These are phyloP conservation scores for Dryas iulia DNA, from an alignment of 1,140 invertebrate genomes.

Conservation along the genomic window DNA sequence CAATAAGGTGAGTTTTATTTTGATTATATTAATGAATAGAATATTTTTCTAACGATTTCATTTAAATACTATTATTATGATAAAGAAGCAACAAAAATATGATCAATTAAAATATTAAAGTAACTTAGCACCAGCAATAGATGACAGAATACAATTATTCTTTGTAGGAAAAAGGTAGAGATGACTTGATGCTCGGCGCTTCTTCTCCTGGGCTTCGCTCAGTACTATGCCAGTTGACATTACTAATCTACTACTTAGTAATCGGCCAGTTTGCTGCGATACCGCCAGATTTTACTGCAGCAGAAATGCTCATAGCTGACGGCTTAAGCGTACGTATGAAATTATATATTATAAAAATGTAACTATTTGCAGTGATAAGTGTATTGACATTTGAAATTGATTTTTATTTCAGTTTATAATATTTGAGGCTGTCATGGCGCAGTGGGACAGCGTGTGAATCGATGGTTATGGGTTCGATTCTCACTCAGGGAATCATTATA, in stretches of 20 bases:
- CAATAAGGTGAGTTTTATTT: slow-evolving; percentile 86
- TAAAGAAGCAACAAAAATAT: not conserved
- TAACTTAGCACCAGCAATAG: not conserved
- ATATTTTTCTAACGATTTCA: not conserved
- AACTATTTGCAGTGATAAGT: too few species aligned
- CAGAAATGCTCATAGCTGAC: slow-evolving; percentile 86
- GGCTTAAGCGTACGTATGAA: slow-evolving; percentile 82
- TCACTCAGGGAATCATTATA: too few species aligned
- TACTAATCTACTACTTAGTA: slow-evolving; percentile 92
- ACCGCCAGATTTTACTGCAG: slow-evolving; percentile 89
- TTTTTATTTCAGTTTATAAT: too few species aligned
- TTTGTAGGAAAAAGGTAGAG: slow-evolving; percentile 85
- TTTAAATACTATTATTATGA: not conserved
- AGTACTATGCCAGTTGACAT: slow-evolving; percentile 90
- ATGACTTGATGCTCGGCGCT: slow-evolving; percentile 87
- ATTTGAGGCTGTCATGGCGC: too few species aligned
- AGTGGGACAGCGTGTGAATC: too few species aligned
- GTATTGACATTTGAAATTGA: too few species aligned
- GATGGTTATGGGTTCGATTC: too few species aligned
- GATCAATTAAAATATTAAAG: not conserved
- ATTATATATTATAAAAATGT: too few species aligned
- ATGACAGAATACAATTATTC: not conserved
- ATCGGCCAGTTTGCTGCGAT: slow-evolving; percentile 90
- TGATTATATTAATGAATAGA: slow-evolving; percentile 6
- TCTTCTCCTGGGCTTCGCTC: slow-evolving; percentile 88